Conservation (phyloP, 2,888 invertebrate genomes). For the Pyrocoelia pectoralis region DNA sequence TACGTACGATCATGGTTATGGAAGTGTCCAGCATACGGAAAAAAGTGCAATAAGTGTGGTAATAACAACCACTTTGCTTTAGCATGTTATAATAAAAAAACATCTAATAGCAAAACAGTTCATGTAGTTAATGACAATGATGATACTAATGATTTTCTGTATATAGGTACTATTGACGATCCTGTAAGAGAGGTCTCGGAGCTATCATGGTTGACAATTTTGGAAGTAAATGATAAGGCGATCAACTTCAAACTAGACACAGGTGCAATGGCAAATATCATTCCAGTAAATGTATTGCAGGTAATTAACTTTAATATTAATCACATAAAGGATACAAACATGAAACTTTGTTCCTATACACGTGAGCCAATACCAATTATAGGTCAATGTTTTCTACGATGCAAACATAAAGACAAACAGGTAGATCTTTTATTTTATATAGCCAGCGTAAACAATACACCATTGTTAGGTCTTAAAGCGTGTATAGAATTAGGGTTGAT, state of each 20-base stretch:
- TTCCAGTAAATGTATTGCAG: constrained; percentile 8
- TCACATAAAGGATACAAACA: neutral
- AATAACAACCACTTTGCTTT: neutral
- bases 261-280: constrained; percentile 7
- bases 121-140: neutral
- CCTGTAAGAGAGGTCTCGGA: neutral
- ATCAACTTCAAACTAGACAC: neutral
- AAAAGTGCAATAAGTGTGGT: neutral
- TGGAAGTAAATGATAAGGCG: neutral
- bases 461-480: neutral
- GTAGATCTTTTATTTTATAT: constrained; percentile 33
- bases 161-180: neutral
- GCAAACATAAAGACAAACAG: constrained; percentile 15
- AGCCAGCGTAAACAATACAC: constrained; percentile 19
- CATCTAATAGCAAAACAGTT: neutral
- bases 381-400: constrained; percentile 9
- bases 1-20: constrained; percentile 16
- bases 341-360: constrained; percentile 29
- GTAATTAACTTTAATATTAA: neutral
- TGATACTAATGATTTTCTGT: neutral
- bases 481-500: neutral
- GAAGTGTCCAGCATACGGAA: constrained; percentile 6
- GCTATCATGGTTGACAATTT: neutral
- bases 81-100: no score
- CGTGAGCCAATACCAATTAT: constrained; percentile 2